Base-by-base conservation (phyloP, 2,113 vertebrate species). In the Dipodomys merriami region DNA sequence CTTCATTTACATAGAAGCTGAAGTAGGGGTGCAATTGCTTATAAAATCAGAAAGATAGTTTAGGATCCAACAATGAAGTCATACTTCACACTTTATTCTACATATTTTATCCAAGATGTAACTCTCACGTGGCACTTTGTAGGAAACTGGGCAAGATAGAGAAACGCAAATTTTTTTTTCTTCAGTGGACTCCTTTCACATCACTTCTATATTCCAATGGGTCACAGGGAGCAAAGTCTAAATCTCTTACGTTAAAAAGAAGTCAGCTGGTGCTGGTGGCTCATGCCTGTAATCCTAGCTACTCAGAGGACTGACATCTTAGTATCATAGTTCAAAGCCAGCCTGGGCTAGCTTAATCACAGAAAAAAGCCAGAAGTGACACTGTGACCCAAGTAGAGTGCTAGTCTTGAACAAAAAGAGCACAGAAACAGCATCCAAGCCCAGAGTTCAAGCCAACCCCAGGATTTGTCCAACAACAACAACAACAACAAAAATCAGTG, bases 41-140 rank as follows among this genome's bases (percentile, higher is more conserved):
- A 33, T 25, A 74, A 81, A 62, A 84, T 81, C 35, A 15, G 30
- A 81, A 84, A 78, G 13, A 23, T 25, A 20, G 5, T 69, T 68
- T 83, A 57, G 13, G 33, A 69, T 15, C 30, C 83, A 29, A 39
- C 7, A 44, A 76, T 74, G 53, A 92, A 86, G 35, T 25, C 80
- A 46, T n/a, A 78, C 62, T 23, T 46, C 72, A 16, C n/a, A 29
- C 25, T 33, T 65, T 35, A 49, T 27, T 49, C 80, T 39, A 6
- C 1, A 25, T 4, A 71, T 15, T 57, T 57, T 53, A 53, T 27
- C 5, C 80, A 27, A n/a, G 81, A 88, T 2, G 25, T 30, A 80
- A 1, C 18, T 25, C 20, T 44, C 15, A 3, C 15, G 4, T 20
- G 11, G 16, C 30, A 46, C 30, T 4, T 5, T 1, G 1, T 20